Evolutionary conservation across 2,888 invertebrate genomes (phyloP).

Genomic region (Congeria kusceri): DNA sequence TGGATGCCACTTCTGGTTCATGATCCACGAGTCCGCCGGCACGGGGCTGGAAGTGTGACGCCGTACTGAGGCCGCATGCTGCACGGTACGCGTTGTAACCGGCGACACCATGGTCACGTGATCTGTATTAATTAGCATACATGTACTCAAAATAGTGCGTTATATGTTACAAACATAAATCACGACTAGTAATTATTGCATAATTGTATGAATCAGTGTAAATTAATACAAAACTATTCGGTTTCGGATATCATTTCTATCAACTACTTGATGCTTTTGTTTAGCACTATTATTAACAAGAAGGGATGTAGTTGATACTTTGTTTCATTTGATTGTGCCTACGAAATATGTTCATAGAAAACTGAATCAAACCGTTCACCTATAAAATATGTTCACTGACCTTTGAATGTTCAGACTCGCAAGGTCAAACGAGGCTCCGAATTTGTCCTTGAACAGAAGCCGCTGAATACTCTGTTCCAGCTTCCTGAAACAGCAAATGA

Average conservation of each 20-base stretch:
- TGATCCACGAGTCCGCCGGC: conserved; percentile 48
- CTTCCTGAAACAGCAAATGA: neutral
- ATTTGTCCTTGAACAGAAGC: conserved; percentile 11
- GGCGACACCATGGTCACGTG: conserved; percentile 94
- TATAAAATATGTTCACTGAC: neutral
- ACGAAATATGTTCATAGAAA: neutral
- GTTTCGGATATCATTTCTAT: too few species aligned
- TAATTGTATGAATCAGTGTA: too few species aligned
- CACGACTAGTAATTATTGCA: too few species aligned
- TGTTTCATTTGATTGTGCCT: neutral
- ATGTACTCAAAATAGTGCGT: neutral
- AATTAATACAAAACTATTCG: too few species aligned
- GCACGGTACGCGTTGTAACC: conserved; percentile 90
- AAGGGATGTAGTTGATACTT: neutral
- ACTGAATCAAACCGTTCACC: neutral
- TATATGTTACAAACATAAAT: too few species aligned
- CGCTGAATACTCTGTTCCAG: neutral
- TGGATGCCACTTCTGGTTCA: conserved; percentile 26
- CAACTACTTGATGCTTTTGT: too few species aligned
- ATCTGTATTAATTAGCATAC: conserved; percentile 85
- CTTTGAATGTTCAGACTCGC: conserved; percentile 14
- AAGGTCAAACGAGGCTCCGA: conserved; percentile 11
- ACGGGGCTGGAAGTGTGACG: conserved; percentile 28
- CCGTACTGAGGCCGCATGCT: conserved; percentile 77
- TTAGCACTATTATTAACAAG: too few species aligned